phyloP scores from a whole-genome alignment of 1,140 invertebrate species.

The Globodera rostochiensis region DNA sequence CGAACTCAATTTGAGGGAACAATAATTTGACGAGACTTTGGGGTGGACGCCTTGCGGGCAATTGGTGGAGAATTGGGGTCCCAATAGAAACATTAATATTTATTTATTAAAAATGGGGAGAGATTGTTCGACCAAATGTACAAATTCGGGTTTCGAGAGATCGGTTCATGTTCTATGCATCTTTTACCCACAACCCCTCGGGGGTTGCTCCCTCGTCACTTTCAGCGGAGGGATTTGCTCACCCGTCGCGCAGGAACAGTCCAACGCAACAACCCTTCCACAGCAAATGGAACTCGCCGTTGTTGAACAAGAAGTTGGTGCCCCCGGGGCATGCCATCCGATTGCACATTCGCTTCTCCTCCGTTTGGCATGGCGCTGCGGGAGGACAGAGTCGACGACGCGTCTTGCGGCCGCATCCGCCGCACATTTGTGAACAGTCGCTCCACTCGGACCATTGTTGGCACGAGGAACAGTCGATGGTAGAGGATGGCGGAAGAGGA shows the following conservation, averaged over 20 bases:
- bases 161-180: too few species aligned
- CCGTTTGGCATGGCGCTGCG: conserved; percentile 43
- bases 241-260: conserved; percentile 40
- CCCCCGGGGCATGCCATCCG: conserved; percentile 55
- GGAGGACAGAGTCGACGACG: conserved; percentile 49
- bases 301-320: conserved; percentile 64
- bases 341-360: conserved; percentile 63
- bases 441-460: conserved; percentile 56
- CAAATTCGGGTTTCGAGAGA: too few species aligned
- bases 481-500: background rate
- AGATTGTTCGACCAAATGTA: too few species aligned
- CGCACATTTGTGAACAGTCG: conserved; percentile 59
- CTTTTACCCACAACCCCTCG: too few species aligned
- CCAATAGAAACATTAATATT: too few species aligned
- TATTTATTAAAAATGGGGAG: too few species aligned
- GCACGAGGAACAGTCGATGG: conserved; percentile 51
- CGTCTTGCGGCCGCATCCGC: conserved; percentile 56
- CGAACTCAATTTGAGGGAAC: background rate
- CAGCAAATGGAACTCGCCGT: conserved; percentile 62
- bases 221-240: background rate
- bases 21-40: background rate
- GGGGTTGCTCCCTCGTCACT: too few species aligned
- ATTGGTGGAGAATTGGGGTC: too few species aligned
- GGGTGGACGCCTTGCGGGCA: too few species aligned
- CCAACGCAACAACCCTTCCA: conserved; percentile 65